phyloP scores from a whole-genome alignment of 2,888 invertebrate species.

The Phytoseiulus persimilis region DNA sequence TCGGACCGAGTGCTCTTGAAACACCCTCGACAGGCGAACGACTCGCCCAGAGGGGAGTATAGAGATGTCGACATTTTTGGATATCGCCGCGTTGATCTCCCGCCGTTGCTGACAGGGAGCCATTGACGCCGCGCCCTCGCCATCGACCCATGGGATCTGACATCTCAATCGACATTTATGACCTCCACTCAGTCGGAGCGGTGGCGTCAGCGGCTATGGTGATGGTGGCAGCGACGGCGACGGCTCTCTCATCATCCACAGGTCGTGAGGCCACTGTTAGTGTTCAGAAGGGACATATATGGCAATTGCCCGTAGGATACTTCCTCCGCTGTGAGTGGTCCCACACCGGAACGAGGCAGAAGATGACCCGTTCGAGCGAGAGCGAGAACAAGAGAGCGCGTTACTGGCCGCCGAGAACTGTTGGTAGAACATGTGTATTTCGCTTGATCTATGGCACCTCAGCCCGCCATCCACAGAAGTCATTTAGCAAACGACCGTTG shows the following conservation, averaged over 20 bases:
- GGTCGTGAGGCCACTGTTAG: background rate
- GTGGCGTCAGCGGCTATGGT: background rate
- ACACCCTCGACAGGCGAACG: background rate
- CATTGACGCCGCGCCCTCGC: background rate
- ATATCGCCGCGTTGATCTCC: background rate
- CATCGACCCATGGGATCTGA: constrained; percentile 16
- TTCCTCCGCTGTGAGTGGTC: background rate
- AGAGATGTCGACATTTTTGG: background rate
- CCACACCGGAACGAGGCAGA: background rate
- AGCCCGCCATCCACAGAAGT: background rate
- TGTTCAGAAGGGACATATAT: constrained; percentile 39
- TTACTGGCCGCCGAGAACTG: background rate
- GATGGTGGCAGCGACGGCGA: background rate
- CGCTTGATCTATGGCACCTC: background rate
- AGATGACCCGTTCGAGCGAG: background rate
- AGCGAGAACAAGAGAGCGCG: background rate
- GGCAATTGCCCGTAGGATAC: background rate
- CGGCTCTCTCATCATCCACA: constrained; percentile 11
- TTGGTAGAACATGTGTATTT: background rate
- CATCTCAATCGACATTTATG: constrained; percentile 39
- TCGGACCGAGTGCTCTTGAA: background rate
- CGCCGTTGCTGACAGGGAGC: background rate
- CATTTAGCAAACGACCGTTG: background rate
- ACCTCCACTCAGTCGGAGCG: background rate
- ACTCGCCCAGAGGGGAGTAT: background rate